Evolutionary conservation across 2,113 vertebrate species (phyloP).

Genomic region (Melanerpes formicivorus): DNA sequence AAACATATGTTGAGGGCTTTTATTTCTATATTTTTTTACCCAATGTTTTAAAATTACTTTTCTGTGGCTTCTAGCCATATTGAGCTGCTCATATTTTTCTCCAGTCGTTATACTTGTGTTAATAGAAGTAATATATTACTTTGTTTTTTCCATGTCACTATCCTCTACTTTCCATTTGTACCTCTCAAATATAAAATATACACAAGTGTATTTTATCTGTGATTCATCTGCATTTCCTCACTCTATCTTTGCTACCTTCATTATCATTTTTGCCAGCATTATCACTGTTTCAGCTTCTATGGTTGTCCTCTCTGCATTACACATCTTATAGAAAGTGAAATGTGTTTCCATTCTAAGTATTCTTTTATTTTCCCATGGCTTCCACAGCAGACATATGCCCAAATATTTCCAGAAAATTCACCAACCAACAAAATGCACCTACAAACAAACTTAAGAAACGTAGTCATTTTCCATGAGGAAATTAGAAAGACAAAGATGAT

Average conservation of each 20-base stretch:
- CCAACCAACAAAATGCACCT: background rate
- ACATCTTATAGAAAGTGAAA: background rate
- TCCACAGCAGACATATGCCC: background rate
- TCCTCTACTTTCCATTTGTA: background rate
- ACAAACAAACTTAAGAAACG: background rate
- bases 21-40: background rate
- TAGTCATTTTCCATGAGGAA: background rate
- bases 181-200: background rate
- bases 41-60: background rate
- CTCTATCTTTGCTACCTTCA: background rate
- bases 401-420: background rate
- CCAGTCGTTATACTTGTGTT: background rate
- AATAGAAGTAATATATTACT: background rate
- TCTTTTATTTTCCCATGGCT: background rate
- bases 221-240: background rate
- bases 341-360: background rate
- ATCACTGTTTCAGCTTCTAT: background rate
- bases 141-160: background rate
- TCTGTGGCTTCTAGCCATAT: background rate
- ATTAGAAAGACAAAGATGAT: background rate
- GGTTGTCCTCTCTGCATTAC: background rate
- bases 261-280: background rate
- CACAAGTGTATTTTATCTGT: background rate
- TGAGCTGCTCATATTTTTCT: background rate
- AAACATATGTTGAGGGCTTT: fast-evolving